phyloP scores from a whole-genome alignment of 2,888 invertebrate genomes.

The Tetanocera ferruginea region DNA sequence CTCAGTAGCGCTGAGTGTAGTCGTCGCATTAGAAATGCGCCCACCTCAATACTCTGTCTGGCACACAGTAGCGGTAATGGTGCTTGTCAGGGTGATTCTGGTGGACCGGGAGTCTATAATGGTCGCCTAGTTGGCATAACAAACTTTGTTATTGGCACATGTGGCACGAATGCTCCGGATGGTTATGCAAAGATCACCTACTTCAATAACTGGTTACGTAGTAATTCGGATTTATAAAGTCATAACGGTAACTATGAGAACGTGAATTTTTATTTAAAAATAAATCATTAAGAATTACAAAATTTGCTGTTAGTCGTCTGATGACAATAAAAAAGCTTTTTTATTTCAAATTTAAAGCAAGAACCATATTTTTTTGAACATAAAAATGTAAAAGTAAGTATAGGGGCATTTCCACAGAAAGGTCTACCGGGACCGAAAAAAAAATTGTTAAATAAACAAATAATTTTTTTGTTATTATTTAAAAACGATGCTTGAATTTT shows the following conservation, averaged over 20 bases:
- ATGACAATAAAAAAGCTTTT: too few species aligned
- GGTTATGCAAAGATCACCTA: slow-evolving; percentile 60
- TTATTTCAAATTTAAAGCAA: too few species aligned
- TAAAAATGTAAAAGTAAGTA: too few species aligned
- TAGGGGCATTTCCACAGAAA: too few species aligned
- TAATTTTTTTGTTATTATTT: too few species aligned
- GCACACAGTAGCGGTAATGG: slow-evolving; percentile 54
- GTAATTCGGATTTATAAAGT: slow-evolving; percentile 40
- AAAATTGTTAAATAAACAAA: too few species aligned
- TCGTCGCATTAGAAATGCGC: slow-evolving; percentile 46
- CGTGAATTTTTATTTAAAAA: too few species aligned
- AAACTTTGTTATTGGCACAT: slow-evolving; percentile 59
- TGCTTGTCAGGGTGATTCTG: slow-evolving; percentile 66
- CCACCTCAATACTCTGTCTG: slow-evolving; percentile 60
- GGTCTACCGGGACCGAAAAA: too few species aligned
- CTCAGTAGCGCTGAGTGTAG: slow-evolving; percentile 54
- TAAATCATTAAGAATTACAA: too few species aligned
- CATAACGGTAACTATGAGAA: not conserved
- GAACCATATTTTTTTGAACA: too few species aligned
- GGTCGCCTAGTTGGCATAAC: slow-evolving; percentile 61
- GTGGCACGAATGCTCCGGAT: slow-evolving; percentile 61
- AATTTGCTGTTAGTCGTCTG: too few species aligned
- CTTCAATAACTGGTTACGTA: slow-evolving; percentile 51
- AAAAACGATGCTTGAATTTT: too few species aligned
- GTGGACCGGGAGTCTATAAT: slow-evolving; percentile 64